phyloP scores from a whole-genome alignment of 2,113 vertebrate species.

The Lutjanus erythropterus region DNA sequence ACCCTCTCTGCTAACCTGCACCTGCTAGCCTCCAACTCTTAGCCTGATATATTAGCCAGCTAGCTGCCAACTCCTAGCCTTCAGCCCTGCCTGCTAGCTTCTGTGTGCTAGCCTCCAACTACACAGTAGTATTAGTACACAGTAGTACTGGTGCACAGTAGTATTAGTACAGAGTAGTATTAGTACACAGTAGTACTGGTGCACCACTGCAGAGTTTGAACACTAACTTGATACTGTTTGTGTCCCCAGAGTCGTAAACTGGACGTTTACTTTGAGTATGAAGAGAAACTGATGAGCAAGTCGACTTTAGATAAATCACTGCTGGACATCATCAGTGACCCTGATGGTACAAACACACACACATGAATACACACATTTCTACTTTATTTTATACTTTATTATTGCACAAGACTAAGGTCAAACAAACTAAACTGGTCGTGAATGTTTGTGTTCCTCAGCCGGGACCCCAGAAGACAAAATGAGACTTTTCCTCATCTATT shows the following conservation, averaged over 20 bases:
- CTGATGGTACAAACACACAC: slow-evolving; percentile 87
- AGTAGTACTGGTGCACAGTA: too few relatives aligned
- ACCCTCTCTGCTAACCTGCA: too few relatives aligned
- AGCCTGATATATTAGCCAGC: too few relatives aligned
- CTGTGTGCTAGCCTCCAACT: too few relatives aligned
- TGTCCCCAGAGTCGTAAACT: slow-evolving; percentile 92
- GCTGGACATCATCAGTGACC: slow-evolving; percentile 97
- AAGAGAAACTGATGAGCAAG: slow-evolving; percentile 99
- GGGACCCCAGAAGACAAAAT: slow-evolving; percentile 99
- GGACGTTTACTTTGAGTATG: slow-evolving; percentile 98
- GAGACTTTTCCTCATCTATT: slow-evolving; percentile 98
- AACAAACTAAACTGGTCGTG: slow-evolving; percentile 8
- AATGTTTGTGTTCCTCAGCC: slow-evolving; percentile 80
- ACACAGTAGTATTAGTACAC: neutral
- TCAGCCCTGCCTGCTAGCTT: too few relatives aligned
- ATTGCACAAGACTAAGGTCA: neutral
- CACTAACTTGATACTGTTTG: neutral
- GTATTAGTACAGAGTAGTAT: neutral
- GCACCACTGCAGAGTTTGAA: neutral
- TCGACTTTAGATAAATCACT: slow-evolving; percentile 96
- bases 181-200: neutral
- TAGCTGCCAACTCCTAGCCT: too few relatives aligned
- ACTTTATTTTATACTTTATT: too few relatives aligned
- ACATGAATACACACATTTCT: slow-evolving; percentile 5
- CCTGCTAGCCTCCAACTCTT: too few relatives aligned